Evolutionary conservation across 1,140 invertebrate species (phyloP).

Genomic region (Caenorhabditis latens): DNA sequence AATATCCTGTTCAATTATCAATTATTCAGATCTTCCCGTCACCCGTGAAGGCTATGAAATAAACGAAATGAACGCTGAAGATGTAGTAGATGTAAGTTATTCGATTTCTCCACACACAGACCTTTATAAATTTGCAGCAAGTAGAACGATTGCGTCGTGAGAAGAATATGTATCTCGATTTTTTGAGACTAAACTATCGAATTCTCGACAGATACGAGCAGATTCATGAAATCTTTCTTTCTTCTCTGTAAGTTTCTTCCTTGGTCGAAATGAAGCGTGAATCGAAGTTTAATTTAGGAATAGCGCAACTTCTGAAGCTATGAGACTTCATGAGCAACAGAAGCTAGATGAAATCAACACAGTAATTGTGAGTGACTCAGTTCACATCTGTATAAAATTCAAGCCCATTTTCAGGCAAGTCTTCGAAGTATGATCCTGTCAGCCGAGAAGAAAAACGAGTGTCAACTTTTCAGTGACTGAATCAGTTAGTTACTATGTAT

Average conservation of each 20-base stretch:
- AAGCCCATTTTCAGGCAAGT: not conserved
- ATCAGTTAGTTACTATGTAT: not conserved
- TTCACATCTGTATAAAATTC: not conserved
- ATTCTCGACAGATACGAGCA: constrained; percentile 22
- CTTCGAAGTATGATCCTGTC: not conserved
- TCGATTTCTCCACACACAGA: too few species aligned
- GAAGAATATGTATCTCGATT: not conserved
- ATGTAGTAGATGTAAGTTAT: not conserved
- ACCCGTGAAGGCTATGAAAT: not conserved
- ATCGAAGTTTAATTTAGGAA: not conserved
- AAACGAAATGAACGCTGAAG: constrained; percentile 5
- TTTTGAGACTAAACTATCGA: not conserved
- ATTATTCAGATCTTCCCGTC: not conserved
- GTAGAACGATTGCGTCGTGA: not conserved
- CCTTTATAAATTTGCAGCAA: not conserved
- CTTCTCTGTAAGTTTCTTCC: not conserved
- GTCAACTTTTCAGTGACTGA: constrained; percentile 34
- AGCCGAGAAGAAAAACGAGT: constrained; percentile 14
- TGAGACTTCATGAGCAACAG: not conserved
- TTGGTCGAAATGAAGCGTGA: not conserved
- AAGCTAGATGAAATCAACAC: constrained; percentile 7
- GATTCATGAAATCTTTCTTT: constrained; percentile 28
- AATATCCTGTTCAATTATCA: not conserved
- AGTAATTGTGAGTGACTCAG: not conserved
- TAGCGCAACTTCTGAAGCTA: not conserved